phyloP scores from a whole-genome alignment of 2,797 vertebrate genomes.

The Anas capensis region DNA sequence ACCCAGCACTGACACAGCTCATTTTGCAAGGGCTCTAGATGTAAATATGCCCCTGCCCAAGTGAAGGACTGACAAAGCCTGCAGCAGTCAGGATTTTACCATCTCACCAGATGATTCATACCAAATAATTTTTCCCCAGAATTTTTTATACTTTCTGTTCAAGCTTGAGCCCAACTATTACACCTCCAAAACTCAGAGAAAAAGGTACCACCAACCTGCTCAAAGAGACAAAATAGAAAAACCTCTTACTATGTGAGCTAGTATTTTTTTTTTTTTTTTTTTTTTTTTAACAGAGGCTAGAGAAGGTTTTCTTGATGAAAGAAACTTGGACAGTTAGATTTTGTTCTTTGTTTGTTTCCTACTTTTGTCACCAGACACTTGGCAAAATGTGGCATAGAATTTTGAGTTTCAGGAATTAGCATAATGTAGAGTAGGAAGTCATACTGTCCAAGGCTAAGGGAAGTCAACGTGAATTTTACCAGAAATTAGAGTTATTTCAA shows the following conservation, averaged over 20 bases:
- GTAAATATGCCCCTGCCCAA: neutral
- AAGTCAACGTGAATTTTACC: neutral
- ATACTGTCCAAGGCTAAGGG: neutral
- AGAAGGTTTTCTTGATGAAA: neutral
- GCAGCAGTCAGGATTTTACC: neutral
- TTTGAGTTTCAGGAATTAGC: neutral
- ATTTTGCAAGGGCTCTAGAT: neutral
- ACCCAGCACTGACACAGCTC: neutral
- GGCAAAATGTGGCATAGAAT: neutral
- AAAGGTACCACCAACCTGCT: neutral
- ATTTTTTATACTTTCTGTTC: neutral
- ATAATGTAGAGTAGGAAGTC: neutral
- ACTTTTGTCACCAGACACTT: neutral
- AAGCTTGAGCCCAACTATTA: neutral
- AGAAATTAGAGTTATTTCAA: neutral
- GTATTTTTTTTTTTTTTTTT: neutral
- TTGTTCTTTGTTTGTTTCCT: neutral
- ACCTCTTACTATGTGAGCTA: neutral
- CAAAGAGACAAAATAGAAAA: neutral
- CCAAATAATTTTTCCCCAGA: neutral
- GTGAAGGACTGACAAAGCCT: neutral
- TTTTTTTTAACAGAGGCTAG: neutral
- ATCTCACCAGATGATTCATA: neutral
- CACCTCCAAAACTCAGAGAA: fast-evolving
- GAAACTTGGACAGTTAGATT: neutral